phyloP scores from a whole-genome alignment of 2,113 vertebrate species.

The Sapajus apella region DNA sequence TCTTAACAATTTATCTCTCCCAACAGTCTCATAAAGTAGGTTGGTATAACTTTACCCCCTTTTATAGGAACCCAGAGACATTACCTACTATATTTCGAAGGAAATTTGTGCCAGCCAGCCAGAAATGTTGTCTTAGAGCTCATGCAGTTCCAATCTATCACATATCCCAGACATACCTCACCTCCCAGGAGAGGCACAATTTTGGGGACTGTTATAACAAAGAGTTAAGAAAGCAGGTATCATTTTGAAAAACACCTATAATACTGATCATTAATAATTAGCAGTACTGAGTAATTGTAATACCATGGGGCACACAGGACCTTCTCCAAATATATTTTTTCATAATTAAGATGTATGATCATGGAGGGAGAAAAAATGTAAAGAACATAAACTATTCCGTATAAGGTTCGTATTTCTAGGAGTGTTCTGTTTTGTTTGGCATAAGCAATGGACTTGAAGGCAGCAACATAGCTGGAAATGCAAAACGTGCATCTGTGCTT shows the following conservation, averaged over 20 bases:
- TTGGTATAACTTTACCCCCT: conserved; percentile 58
- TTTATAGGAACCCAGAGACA: conserved; percentile 65
- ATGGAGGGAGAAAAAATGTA: conserved; percentile 14
- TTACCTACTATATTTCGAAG: conserved; percentile 32
- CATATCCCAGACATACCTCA: background rate
- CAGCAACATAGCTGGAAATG: background rate
- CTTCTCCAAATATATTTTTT: conserved; percentile 43
- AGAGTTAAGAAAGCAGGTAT: conserved; percentile 25
- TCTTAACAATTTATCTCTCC: conserved; percentile 74
- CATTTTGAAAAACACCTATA: conserved; percentile 57
- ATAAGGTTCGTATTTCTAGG: background rate
- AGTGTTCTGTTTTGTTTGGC: conserved; percentile 37
- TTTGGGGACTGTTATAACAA: conserved; percentile 31
- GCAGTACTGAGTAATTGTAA: conserved; percentile 28
- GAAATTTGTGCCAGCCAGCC: conserved; percentile 54
- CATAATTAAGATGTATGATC: conserved; percentile 33
- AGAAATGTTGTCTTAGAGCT: conserved; percentile 17
- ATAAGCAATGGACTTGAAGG: conserved; percentile 12
- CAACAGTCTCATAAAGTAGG: conserved; percentile 61
- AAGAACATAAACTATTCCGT: background rate
- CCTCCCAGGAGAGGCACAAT: conserved; percentile 42
- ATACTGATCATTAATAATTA: conserved; percentile 34
- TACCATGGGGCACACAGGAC: background rate
- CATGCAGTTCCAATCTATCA: conserved; percentile 39
- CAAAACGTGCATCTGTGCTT: conserved; percentile 28